Evolutionary conservation across 2,888 invertebrate species (phyloP), one percentile per base, ranked within the genome.

Genomic region (Ypsolopha scabrella): DNA sequence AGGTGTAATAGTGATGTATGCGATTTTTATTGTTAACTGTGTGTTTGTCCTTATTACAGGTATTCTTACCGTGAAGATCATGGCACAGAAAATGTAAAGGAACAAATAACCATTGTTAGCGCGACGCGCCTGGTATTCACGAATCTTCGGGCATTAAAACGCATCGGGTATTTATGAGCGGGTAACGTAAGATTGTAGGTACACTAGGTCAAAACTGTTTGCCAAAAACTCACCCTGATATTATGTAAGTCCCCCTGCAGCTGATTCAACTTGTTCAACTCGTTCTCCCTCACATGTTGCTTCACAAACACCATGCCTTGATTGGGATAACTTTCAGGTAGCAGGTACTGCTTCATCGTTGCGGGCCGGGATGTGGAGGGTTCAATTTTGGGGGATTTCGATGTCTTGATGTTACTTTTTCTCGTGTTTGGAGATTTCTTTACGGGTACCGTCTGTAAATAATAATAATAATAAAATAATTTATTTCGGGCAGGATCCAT

Each of bases 281-380:
- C 89, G 4, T 83, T 81, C 13, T 87, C 78, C 9, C 72, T 58
- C 0, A 79, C 70, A n/a, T 78, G 69, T 51, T 76, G 78, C 64
- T 75, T 72, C 4, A 87, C 87, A 56, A 80, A 87, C 8, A 75
- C 68, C 46, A 81, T 70, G 14, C 52, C 51, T 54, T 80, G 82
- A 65, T 73, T 79, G 6, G 86, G 83, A 52, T 79, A 77, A 59
- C 82, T 83, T 7, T 72, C 64, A 0, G 82, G 85, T 1, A 69
- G 60, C 47, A 83, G 58, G 60, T 71, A 82, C 55, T 73, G 72
- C 39, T 62, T 71, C n/a, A 85, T 78, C 14, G 63, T 65, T 1
- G 55, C 52, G 13, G 2, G 4, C 24, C 24, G 2, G 2, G 24
- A 24, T 24, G 24, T 24, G 2, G 24, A 24, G 24, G 24, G 24